These are phyloP conservation scores for Esox niger DNA, from an alignment of 2,113 vertebrate genomes.

Conservation along the genomic window DNA sequence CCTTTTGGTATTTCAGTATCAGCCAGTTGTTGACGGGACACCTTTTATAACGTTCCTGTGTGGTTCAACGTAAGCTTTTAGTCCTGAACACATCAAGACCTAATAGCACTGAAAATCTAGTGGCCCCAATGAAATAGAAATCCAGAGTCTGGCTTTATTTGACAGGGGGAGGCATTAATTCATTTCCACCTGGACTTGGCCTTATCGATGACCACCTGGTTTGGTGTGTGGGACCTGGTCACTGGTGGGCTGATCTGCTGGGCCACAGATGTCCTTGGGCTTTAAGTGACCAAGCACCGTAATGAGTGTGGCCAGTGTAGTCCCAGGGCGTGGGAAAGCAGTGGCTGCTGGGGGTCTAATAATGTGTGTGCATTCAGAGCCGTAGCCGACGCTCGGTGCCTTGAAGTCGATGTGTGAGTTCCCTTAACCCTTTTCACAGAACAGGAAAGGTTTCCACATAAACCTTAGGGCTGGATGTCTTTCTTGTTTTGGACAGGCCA, in stretches of 20 bases:
- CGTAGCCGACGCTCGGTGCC: slow-evolving; percentile 17
- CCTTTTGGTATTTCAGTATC: too few relatives aligned
- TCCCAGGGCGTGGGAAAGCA: slow-evolving; percentile 58
- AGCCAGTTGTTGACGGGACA: too few relatives aligned
- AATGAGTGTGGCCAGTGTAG: slow-evolving; percentile 39
- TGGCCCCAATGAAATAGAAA: background rate
- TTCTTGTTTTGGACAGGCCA: background rate
- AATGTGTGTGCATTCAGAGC: slow-evolving; percentile 28
- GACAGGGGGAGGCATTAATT: slow-evolving; percentile 35
- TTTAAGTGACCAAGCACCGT: slow-evolving; percentile 43
- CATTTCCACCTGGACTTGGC: slow-evolving; percentile 3
- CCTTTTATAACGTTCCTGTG: too few relatives aligned
- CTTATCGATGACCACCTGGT: slow-evolving; percentile 13
- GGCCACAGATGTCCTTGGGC: slow-evolving; percentile 48
- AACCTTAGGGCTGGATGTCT: background rate
- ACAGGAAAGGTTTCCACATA: slow-evolving; percentile 3
- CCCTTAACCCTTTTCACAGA: slow-evolving; percentile 11
- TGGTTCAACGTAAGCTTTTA: too few relatives aligned
- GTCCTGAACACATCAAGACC: too few relatives aligned
- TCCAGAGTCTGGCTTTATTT: background rate
- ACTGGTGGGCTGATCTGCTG: slow-evolving; percentile 26
- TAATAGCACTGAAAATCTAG: too few relatives aligned
- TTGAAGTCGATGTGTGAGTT: slow-evolving; percentile 11
- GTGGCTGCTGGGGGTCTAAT: slow-evolving; percentile 8
- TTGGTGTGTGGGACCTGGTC: background rate